Conservation (phyloP, 2,888 invertebrate genomes). For the Oxytorus armatus region DNA sequence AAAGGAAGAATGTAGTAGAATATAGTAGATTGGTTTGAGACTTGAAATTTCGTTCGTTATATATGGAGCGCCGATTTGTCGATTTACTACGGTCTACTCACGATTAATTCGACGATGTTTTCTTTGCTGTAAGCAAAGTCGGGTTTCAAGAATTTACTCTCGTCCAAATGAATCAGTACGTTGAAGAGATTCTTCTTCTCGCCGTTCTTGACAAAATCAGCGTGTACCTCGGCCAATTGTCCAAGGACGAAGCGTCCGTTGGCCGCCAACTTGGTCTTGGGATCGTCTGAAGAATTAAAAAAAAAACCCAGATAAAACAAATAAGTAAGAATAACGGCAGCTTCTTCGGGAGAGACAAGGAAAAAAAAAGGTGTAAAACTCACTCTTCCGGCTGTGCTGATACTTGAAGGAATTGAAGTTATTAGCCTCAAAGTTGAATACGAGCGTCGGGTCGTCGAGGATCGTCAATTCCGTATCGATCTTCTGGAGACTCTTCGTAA, state of each 20-base stretch:
- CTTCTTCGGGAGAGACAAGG: neutral
- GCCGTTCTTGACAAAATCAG: conserved; percentile 86
- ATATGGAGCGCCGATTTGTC: too few species aligned
- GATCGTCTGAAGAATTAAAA: conserved; percentile 81
- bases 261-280: conserved; percentile 86
- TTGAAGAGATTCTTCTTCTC: conserved; percentile 87
- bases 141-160: conserved; percentile 88
- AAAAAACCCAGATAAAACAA: too few species aligned
- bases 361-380: conserved; percentile 73
- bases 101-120: conserved; percentile 86
- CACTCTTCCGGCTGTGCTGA: conserved; percentile 86
- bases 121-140: conserved; percentile 87
- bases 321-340: neutral
- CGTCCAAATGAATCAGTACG: conserved; percentile 87
- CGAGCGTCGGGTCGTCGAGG: conserved; percentile 85
- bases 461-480: conserved; percentile 85
- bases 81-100: conserved; percentile 80
- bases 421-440: conserved; percentile 85
- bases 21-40: too few species aligned
- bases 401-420: conserved; percentile 87
- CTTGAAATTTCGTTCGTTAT: neutral
- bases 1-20: neutral
- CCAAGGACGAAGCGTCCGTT: conserved; percentile 87
- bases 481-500: conserved; percentile 86
- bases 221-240: conserved; percentile 87